phyloP scores from a whole-genome alignment of 2,888 invertebrate species.

The Nomada hirtipes region DNA sequence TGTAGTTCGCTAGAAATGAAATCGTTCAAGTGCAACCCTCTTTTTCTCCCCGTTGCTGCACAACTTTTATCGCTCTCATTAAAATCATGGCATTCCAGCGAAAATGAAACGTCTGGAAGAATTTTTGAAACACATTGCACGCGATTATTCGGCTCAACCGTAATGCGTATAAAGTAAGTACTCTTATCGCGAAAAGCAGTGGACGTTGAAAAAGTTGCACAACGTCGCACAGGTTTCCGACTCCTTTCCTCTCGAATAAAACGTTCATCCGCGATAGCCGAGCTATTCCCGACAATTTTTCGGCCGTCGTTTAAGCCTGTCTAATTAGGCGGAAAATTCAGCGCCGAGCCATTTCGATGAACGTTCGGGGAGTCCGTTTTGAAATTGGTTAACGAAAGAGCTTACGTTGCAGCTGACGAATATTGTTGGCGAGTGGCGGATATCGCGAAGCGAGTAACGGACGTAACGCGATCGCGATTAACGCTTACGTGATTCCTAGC shows the following conservation, averaged over 20 bases:
- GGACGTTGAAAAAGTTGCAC: too few relatives aligned
- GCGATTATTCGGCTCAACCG: too few relatives aligned
- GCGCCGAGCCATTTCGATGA: too few relatives aligned
- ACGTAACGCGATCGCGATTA: background rate
- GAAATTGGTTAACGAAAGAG: background rate
- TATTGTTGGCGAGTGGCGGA: too few relatives aligned
- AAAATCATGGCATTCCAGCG: background rate
- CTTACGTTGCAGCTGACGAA: background rate
- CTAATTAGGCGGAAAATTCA: background rate
- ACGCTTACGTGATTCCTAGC: background rate
- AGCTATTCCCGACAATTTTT: background rate
- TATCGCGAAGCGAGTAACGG: background rate
- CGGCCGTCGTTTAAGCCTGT: background rate
- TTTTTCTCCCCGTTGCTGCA: background rate
- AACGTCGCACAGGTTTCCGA: background rate
- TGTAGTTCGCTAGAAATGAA: background rate
- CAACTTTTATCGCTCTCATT: slow-evolving; percentile 6
- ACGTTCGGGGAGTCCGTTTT: background rate
- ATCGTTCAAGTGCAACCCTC: background rate
- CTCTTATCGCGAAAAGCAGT: too few relatives aligned
- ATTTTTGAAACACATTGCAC: too few relatives aligned
- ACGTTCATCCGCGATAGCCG: background rate
- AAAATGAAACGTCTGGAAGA: background rate
- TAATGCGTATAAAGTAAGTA: too few relatives aligned
- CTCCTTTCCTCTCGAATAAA: background rate